Percentiles rank a stretch among this genome's conserved stretches.
phyloP scores from a whole-genome alignment of 2,113 vertebrate species.

The Apodemus speciosus region DNA sequence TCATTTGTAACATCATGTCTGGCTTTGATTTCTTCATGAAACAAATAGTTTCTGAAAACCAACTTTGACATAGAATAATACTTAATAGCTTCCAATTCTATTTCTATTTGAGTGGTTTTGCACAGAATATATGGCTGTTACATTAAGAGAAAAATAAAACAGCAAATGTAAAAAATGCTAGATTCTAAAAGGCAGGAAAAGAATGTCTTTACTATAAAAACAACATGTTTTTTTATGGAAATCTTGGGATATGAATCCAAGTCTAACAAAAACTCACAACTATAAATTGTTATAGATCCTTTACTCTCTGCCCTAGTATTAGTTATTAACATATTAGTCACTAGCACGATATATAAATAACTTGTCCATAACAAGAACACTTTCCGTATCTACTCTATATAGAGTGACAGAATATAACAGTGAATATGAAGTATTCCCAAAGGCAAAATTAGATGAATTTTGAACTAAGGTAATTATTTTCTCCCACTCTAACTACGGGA shows the following conservation, averaged over 20 bases:
- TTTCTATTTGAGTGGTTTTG: background rate
- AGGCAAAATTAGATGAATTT: conserved; percentile 19
- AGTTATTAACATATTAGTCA: conserved; percentile 21
- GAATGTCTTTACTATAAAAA: background rate
- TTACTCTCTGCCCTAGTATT: background rate
- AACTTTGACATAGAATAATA: background rate
- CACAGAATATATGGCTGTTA: background rate
- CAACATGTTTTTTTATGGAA: background rate
- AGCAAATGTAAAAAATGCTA: background rate
- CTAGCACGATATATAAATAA: background rate
- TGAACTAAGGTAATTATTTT: background rate
- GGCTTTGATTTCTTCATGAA: conserved; percentile 15
- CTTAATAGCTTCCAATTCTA: background rate
- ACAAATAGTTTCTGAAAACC: background rate
- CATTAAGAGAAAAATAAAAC: background rate
- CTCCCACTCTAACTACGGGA: background rate
- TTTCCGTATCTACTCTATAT: background rate
- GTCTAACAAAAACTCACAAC: background rate
- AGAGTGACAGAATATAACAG: background rate
- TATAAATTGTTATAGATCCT: background rate
- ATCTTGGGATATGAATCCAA: background rate
- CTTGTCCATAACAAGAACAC: background rate
- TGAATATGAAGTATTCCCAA: background rate
- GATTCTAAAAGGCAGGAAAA: background rate
- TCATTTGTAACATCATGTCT: background rate